These are phyloP conservation scores for Amphipyra berbera DNA, from an alignment of 2,888 invertebrate species.

Conservation along the genomic window DNA sequence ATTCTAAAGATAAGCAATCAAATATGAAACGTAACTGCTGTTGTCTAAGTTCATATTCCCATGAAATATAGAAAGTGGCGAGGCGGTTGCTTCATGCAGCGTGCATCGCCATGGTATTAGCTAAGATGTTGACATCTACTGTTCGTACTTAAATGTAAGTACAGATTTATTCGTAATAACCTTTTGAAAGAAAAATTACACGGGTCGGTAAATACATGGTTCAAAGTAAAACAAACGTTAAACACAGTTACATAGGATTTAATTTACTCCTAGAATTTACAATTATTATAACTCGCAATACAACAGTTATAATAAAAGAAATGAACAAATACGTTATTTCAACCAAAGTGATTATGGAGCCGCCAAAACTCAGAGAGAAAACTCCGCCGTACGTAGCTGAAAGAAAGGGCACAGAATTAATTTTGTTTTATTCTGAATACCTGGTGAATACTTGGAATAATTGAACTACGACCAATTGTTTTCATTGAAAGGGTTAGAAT, in stretches of 20 bases:
- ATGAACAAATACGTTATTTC: constrained; percentile 72
- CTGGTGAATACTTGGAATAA: background rate
- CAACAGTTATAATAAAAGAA: constrained; percentile 40
- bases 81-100: no score
- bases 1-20: no score
- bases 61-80: no score
- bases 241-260: constrained; percentile 8
- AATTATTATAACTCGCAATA: constrained; percentile 23
- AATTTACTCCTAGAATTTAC: constrained; percentile 25
- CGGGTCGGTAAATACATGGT: background rate
- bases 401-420: constrained; percentile 44
- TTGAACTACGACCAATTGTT: background rate
- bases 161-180: no score
- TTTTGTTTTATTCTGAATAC: background rate
- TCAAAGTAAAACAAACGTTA: constrained; percentile 11
- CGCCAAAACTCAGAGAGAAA: constrained; percentile 79
- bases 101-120: no score
- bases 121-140: no score
- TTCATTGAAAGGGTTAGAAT: no score
- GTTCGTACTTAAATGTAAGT: no score
- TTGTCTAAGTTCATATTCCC: no score
- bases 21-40: no score
- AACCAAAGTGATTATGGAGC: constrained; percentile 76
- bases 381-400: constrained; percentile 83
- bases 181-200: no score